phyloP scores from a whole-genome alignment of 2,888 invertebrate genomes.

The Sialis lutaria region DNA sequence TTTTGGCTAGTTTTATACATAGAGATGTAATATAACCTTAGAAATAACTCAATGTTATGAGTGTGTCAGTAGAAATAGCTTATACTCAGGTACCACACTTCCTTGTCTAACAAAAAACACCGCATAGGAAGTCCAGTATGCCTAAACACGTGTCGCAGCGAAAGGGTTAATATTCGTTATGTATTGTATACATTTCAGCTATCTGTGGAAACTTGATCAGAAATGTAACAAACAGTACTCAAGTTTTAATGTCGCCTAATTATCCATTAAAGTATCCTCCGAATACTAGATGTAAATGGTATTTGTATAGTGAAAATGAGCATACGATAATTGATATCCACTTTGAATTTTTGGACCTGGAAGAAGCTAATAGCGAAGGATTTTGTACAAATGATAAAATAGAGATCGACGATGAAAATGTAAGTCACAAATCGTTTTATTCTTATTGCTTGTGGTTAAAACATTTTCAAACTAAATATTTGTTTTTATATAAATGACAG shows the following conservation, averaged over 20 bases:
- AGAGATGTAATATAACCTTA: too few species aligned
- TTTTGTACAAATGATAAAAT: constrained; percentile 31
- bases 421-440: constrained; percentile 11
- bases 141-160: too few species aligned
- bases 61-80: too few species aligned
- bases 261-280: constrained; percentile 40
- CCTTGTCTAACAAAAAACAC: too few species aligned
- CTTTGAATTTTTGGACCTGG: constrained; percentile 38
- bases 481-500: too few species aligned
- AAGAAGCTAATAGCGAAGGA: constrained; percentile 21
- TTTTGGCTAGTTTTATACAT: too few species aligned
- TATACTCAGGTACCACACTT: too few species aligned
- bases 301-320: constrained; percentile 20
- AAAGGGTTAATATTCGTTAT: too few species aligned
- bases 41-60: too few species aligned
- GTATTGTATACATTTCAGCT: constrained; percentile 21
- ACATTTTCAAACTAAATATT: too few species aligned
- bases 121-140: too few species aligned
- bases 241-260: constrained; percentile 34
- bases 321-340: constrained; percentile 26
- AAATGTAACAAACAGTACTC: constrained; percentile 21
- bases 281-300: constrained; percentile 40
- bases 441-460: too few species aligned
- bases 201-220: constrained; percentile 35
- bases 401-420: constrained; percentile 27